A percentile compares a stretch with the other conserved stretches of the same genome.
Evolutionary conservation across 2,797 vertebrate genomes (phyloP).

Genomic region (Gouania willdenowi): DNA sequence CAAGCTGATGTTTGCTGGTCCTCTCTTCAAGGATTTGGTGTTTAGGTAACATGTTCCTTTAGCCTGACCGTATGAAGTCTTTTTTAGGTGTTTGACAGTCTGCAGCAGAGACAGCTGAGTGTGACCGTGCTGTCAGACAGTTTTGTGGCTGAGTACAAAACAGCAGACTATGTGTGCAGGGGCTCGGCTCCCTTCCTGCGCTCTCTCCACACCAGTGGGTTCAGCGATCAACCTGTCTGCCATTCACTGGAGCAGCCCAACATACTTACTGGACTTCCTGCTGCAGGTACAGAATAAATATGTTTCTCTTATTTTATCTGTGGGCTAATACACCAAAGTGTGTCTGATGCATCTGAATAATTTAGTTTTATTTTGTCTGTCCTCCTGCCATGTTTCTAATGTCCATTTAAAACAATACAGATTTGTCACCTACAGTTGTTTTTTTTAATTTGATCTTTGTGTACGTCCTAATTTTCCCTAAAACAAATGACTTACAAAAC

Average conservation of each 20-base stretch:
- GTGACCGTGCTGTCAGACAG: conserved; percentile 86
- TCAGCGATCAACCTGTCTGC: conserved; percentile 67
- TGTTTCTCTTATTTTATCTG: no score
- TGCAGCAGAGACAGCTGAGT: conserved; percentile 74
- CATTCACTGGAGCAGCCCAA: conserved; percentile 90
- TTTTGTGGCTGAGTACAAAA: conserved; percentile 86
- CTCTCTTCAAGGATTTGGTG: neutral
- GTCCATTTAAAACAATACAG: no score
- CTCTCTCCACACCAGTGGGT: conserved; percentile 79
- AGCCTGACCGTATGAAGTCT: neutral
- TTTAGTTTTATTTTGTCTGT: no score
- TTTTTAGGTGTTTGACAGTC: conserved; percentile 81
- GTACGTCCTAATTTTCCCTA: no score
- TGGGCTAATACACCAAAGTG: no score
- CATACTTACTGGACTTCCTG: conserved; percentile 85
- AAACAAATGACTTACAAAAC: no score
- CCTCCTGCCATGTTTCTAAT: no score
- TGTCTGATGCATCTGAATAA: no score
- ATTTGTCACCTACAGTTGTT: no score
- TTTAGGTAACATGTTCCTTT: neutral
- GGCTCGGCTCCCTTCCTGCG: conserved; percentile 84
- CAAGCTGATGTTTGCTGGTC: no score
- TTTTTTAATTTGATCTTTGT: no score
- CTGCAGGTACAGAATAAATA: conserved; percentile 78
- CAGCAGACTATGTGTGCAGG: conserved; percentile 73